Conservation (phyloP, 2,888 invertebrate species). For the Acleris sparsana region DNA sequence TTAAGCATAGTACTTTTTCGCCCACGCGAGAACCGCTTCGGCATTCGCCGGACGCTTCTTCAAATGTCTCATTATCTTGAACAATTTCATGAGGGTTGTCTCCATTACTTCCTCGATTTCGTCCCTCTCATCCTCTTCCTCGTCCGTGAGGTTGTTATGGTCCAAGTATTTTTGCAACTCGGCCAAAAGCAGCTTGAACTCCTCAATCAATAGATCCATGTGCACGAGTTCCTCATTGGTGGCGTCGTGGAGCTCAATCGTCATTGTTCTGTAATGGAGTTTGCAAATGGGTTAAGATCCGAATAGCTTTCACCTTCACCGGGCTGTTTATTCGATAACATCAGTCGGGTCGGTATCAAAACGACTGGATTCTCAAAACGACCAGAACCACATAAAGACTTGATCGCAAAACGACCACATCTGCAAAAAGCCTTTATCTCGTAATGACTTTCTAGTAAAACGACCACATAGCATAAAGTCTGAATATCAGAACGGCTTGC, state of each 20-base stretch:
- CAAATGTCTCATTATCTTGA: slow-evolving; percentile 4
- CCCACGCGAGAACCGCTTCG: background rate
- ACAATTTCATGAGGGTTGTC: background rate
- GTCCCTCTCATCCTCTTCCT: slow-evolving; percentile 3
- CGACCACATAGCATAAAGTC: no score
- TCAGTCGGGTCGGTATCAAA: no score
- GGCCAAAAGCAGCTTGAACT: slow-evolving; percentile 2
- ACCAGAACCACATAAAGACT: no score
- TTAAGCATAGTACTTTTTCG: background rate
- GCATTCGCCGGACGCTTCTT: slow-evolving; percentile 5
- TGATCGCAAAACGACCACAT: no score
- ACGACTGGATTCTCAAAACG: no score
- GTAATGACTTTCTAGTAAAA: no score
- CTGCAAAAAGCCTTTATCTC: no score
- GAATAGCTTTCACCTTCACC: no score
- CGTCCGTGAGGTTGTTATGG: slow-evolving; percentile 4
- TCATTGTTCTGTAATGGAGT: slow-evolving; percentile 4
- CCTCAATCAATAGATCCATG: slow-evolving; percentile 2
- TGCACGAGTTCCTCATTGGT: background rate
- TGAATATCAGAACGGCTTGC: no score
- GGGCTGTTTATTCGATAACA: no score
- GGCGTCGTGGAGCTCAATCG: background rate
- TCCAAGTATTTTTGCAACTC: background rate
- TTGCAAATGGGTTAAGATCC: no score
- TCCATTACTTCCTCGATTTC: slow-evolving; percentile 6